Percentiles rank a stretch among this genome's conserved stretches.
Evolutionary conservation across 2,888 invertebrate species (phyloP).

Genomic region (Pimpla rufipes): DNA sequence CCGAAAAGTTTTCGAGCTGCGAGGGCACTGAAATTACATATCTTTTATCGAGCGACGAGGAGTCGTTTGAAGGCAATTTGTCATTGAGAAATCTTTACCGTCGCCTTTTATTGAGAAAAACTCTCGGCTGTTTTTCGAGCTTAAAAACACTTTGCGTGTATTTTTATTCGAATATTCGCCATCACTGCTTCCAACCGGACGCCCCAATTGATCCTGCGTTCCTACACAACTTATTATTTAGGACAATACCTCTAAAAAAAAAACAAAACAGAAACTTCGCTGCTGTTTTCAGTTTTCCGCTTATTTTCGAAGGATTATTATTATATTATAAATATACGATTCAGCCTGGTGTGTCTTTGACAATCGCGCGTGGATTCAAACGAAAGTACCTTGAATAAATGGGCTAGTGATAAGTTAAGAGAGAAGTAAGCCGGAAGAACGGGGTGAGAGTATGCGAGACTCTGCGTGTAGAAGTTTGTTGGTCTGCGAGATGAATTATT

Average conservation of each 20-base stretch:
- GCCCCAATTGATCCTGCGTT: conserved; percentile 7
- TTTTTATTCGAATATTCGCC: not conserved
- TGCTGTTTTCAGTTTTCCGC: conserved; percentile 1
- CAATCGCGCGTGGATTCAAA: conserved; percentile 71
- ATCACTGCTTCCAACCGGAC: not conserved
- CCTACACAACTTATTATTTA: conserved; percentile 21
- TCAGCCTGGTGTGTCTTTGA: conserved; percentile 68
- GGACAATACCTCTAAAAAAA: not conserved
- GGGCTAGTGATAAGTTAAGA: conserved; percentile 72
- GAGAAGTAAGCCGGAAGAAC: conserved; percentile 53
- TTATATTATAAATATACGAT: conserved; percentile 31
- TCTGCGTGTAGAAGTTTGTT: conserved; percentile 64
- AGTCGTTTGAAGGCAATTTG: no score
- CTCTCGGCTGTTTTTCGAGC: not conserved
- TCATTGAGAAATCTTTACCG: no score
- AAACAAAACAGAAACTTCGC: not conserved
- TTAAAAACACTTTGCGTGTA: not conserved
- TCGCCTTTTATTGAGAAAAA: not conserved
- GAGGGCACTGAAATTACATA: no score
- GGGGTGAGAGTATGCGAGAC: conserved; percentile 51
- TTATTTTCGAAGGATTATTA: conserved; percentile 12
- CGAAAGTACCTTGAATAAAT: conserved; percentile 74
- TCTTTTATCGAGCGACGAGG: no score
- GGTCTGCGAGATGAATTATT: conserved; percentile 43
- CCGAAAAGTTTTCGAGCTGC: no score